phyloP scores from a whole-genome alignment of 2,888 invertebrate genomes.

The Drosophila hamatofila region DNA sequence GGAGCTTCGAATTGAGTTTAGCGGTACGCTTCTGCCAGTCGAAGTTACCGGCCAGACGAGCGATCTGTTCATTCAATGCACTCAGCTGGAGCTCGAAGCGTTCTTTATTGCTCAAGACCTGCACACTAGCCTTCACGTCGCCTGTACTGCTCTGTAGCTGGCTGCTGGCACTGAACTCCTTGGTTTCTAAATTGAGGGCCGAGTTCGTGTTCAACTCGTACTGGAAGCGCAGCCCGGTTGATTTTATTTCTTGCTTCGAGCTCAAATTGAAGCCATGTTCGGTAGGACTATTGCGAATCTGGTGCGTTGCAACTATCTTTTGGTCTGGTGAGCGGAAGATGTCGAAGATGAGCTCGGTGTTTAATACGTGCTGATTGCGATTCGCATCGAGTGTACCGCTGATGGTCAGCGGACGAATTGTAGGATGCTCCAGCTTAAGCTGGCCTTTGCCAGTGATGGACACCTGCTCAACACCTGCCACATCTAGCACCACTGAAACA shows the following conservation, averaged over 20 bases:
- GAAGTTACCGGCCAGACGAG: conserved; percentile 64
- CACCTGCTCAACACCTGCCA: conserved; percentile 86
- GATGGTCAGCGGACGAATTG: conserved; percentile 86
- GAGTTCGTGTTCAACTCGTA: conserved; percentile 72
- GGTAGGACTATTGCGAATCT: conserved; percentile 44
- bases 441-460: conserved; percentile 86
- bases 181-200: conserved; percentile 75
- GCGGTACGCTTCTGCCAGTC: conserved; percentile 67
- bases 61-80: conserved; percentile 74
- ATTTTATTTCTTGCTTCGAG: conserved; percentile 84
- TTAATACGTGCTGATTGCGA: conserved; percentile 75
- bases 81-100: conserved; percentile 74
- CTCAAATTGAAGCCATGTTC: conserved; percentile 85
- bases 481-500: conserved; percentile 86
- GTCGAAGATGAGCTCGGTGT: conserved; percentile 86
- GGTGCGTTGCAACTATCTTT: conserved; percentile 84
- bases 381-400: conserved; percentile 85
- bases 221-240: conserved; percentile 85
- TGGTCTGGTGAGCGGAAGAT: conserved; percentile 87
- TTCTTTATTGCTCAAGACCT: conserved; percentile 80
- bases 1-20: conserved; percentile 69
- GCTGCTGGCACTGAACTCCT: conserved; percentile 79
- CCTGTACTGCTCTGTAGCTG: conserved; percentile 78
- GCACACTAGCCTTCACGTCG: conserved; percentile 80
- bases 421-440: conserved; percentile 89